Evolutionary conservation across 2,797 vertebrate genomes (phyloP).

Genomic region (Muscicapa comitata): DNA sequence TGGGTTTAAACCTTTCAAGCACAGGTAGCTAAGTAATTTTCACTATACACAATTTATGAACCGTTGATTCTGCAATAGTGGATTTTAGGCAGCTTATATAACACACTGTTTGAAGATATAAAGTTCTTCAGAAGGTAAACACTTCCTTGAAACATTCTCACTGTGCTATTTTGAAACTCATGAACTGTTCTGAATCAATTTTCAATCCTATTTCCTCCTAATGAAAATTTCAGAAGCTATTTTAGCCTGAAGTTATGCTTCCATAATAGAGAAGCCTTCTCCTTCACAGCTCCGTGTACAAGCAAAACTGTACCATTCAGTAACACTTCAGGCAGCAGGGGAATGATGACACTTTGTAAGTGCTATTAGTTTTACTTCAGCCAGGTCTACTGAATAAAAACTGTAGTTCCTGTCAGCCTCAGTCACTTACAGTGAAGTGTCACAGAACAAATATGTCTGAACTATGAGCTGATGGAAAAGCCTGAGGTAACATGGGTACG

Average conservation of each 20-base stretch:
- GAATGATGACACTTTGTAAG: background rate
- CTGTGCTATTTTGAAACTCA: background rate
- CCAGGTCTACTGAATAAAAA: background rate
- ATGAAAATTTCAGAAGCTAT: background rate
- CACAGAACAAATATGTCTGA: background rate
- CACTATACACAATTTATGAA: background rate
- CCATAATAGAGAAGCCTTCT: background rate
- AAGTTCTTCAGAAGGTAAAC: background rate
- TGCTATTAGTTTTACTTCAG: background rate
- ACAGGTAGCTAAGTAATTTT: background rate
- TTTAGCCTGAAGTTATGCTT: background rate
- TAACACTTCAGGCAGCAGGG: background rate
- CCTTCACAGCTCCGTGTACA: background rate
- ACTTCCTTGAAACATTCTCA: background rate
- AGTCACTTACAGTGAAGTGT: background rate
- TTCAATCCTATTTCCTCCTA: background rate
- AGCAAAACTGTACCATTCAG: background rate
- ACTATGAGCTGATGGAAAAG: background rate
- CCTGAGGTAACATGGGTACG: background rate
- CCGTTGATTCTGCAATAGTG: background rate
- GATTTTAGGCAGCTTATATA: background rate
- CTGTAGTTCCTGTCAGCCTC: background rate
- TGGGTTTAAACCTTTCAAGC: background rate
- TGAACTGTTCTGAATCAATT: background rate
- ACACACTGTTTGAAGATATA: background rate